Evolutionary conservation across 2,113 vertebrate species (phyloP), one percentile per base, ranked within the genome.

Genomic region (Numenius arquata): DNA sequence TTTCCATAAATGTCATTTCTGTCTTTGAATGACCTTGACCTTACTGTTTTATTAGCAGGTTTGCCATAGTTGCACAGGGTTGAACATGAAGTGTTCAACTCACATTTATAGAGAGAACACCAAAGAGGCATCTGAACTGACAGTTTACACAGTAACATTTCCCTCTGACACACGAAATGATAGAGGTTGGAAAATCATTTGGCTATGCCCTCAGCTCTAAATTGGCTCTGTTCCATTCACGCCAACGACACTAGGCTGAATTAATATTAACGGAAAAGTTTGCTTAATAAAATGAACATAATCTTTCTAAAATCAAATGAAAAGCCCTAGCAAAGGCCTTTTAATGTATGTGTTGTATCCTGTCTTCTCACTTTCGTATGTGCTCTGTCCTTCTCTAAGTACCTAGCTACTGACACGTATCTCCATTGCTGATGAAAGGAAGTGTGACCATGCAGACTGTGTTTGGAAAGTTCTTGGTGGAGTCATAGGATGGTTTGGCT

Each of bases 1-100:
- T 97, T 82, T 18, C 25, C 41, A 52, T 47, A 59, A 81, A 76
- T 93, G 52, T 77, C 61, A 38, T 63, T 87, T 30, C 71, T 90
- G 52, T 70, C 75, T 89, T 67, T 76, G 74, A 86, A 29, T 81
- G 85, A 91, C 78, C 89, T 96, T 94, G 72, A 83, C 77, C 55
- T 63, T 87, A 71, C 23, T 70, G 12, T 22, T 65, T 78, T 73
- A 48, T 87, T 75, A 92, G 25, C 17, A 62, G 40, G 6, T 95
- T 55, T 79, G 36, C 19, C 34, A 4, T 47, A 26, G 82, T 43
- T 63, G 73, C 58, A 27, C 4, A 22, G 56, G 63, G 68, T 48
- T 83, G 12, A 50, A 48, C 11, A 10, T 45, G 13, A 85, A 82
- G 52, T 36, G 72, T 95, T 97, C 80, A 94, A 43, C 59, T 75